phyloP scores from a whole-genome alignment of 2,888 invertebrate species.

The Acanthosepion pharaonis region DNA sequence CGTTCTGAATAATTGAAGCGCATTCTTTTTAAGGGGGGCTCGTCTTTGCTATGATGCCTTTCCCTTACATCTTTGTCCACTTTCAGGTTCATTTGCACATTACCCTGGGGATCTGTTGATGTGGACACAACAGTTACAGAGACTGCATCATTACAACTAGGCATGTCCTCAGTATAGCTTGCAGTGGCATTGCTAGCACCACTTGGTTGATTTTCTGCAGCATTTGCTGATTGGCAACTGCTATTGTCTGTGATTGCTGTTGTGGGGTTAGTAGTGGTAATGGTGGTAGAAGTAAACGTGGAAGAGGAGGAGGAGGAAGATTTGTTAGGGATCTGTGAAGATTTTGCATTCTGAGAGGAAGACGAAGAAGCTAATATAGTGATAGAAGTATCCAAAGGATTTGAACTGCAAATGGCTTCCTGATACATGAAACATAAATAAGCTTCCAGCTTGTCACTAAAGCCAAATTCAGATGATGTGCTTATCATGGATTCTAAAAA shows the following conservation, averaged over 20 bases:
- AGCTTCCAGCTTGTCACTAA: not conserved
- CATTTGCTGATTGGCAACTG: not conserved
- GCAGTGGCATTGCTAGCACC: not conserved
- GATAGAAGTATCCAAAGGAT: not conserved
- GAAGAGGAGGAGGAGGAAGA: not conserved
- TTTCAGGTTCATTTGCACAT: not conserved
- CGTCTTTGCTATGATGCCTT: not conserved
- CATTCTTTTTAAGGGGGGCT: slow-evolving; percentile 8
- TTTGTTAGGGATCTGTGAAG: not conserved
- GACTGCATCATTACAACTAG: slow-evolving; percentile 36
- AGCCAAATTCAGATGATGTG: slow-evolving; percentile 38
- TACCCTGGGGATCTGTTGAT: slow-evolving; percentile 25
- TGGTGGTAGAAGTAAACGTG: not conserved
- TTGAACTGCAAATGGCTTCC: slow-evolving; percentile 37
- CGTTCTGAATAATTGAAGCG: not conserved
- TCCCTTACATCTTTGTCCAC: slow-evolving; percentile 1
- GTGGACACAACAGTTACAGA: slow-evolving; percentile 41
- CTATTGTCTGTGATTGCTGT: not conserved
- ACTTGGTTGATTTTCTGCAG: not conserved
- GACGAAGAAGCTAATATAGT: not conserved
- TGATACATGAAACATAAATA: slow-evolving; percentile 36
- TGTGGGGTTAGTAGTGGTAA: not conserved
- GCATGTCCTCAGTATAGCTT: not conserved
- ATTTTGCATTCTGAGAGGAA: not conserved
- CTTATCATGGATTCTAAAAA: slow-evolving; percentile 50